A percentile compares a stretch with the other conserved stretches of the same genome.
phyloP scores from a whole-genome alignment of 2,113 vertebrate species.

The Saguinus imperator region DNA sequence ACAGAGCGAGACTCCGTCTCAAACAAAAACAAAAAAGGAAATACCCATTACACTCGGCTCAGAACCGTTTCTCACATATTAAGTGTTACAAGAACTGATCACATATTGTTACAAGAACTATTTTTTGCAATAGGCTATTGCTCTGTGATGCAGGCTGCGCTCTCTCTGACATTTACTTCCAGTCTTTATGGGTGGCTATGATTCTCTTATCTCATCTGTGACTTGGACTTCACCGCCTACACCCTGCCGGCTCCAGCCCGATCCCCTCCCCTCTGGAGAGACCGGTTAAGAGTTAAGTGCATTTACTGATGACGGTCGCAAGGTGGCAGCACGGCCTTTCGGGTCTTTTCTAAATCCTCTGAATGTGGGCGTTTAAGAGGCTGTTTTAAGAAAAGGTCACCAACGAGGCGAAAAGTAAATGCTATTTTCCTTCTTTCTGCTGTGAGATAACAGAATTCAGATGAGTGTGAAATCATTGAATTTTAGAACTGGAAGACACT shows the following conservation, averaged over 20 bases:
- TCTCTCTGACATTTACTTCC: not conserved
- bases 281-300: not conserved
- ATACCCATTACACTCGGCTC: not conserved
- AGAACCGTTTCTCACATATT: not conserved
- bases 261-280: not conserved
- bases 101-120: not conserved
- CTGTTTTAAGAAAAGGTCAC: not conserved
- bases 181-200: not conserved
- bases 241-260: not conserved
- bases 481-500: not conserved
- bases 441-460: not conserved
- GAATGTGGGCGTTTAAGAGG: too few relatives aligned
- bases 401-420: not conserved
- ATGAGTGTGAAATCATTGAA: not conserved
- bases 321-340: conserved; percentile 27
- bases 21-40: too few relatives aligned
- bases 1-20: too few relatives aligned
- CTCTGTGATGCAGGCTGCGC: not conserved
- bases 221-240: not conserved
- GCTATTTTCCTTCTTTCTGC: too few relatives aligned
- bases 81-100: too few relatives aligned
- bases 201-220: not conserved
- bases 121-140: not conserved
- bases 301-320: not conserved
- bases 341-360: not conserved